Conservation (phyloP, 2,888 invertebrate species). For the Syrista parreyssii region DNA sequence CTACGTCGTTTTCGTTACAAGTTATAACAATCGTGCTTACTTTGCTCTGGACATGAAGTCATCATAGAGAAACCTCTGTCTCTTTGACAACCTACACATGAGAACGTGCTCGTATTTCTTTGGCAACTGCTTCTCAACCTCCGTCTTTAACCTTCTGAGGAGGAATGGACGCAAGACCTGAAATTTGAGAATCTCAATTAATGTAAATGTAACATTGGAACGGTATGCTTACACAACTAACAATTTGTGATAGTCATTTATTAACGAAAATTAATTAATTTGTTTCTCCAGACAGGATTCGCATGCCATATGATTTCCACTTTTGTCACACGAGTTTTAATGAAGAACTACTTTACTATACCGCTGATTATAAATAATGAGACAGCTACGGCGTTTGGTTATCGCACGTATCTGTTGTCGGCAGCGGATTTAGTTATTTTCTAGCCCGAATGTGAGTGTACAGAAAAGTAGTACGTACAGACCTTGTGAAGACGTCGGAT, state of each 20-base stretch:
- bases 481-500: constrained; percentile 92
- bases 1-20: background rate
- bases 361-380: constrained; percentile 46
- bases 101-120: constrained; percentile 96
- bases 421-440: constrained; percentile 45
- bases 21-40: constrained; percentile 69
- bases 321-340: constrained; percentile 61
- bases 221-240: background rate
- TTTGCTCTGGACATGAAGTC: constrained; percentile 98
- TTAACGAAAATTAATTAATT: constrained; percentile 4
- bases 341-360: constrained; percentile 52
- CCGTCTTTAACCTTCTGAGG: constrained; percentile 88
- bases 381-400: constrained; percentile 38
- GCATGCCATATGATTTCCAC: constrained; percentile 50
- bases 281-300: constrained; percentile 63
- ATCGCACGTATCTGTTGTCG: constrained; percentile 48
- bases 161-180: constrained; percentile 93
- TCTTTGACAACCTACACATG: constrained; percentile 92
- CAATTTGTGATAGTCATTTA: background rate
- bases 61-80: constrained; percentile 97
- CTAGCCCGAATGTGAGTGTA: constrained; percentile 29
- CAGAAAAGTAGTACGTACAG: constrained; percentile 60
- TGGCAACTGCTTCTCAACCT: constrained; percentile 98
- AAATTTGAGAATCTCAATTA: constrained; percentile 31
- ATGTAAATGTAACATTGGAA: background rate